Evolutionary conservation across 2,113 vertebrate genomes (phyloP).

Genomic region (Butorides virescens): DNA sequence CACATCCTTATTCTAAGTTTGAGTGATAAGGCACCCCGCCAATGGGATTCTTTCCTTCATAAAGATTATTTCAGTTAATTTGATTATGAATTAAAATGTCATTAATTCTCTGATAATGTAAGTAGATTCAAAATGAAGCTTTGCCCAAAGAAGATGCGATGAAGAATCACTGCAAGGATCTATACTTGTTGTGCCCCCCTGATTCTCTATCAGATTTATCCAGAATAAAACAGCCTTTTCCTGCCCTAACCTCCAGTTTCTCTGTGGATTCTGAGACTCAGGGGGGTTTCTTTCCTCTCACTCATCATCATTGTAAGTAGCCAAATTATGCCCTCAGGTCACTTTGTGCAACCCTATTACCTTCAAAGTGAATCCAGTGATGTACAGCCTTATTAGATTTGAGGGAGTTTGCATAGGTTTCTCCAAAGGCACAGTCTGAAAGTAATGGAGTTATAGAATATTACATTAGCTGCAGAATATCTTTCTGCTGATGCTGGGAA

Average conservation of each 20-base stretch:
- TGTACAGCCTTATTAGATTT: background rate
- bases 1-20: background rate
- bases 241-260: background rate
- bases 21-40: background rate
- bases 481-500: background rate
- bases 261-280: background rate
- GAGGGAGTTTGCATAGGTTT: background rate
- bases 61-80: background rate
- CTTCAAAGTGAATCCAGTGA: background rate
- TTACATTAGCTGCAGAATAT: background rate
- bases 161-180: background rate
- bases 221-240: background rate
- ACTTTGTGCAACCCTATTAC: background rate
- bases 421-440: background rate
- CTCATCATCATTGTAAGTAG: background rate
- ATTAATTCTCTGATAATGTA: background rate
- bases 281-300: background rate
- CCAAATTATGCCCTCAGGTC: background rate
- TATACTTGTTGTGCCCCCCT: background rate
- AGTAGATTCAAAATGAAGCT: background rate
- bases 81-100: background rate
- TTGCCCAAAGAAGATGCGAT: background rate
- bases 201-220: background rate
- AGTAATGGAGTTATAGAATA: background rate
- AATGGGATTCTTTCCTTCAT: background rate